Conservation (phyloP, 2,797 vertebrate species). For the Lagocephalus sceleratus region DNA sequence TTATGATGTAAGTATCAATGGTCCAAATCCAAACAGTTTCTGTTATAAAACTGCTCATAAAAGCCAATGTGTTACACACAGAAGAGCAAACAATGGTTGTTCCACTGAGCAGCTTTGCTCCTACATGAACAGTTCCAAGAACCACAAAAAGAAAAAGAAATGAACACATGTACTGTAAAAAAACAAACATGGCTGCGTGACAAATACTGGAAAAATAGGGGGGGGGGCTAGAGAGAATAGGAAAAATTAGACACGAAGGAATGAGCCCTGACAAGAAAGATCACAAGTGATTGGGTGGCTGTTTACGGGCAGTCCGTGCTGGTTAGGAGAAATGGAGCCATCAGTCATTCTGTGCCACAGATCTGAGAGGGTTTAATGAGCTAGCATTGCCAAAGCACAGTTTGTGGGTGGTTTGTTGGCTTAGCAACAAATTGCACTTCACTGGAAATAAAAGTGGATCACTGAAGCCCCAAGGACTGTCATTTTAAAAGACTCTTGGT, state of each 20-base stretch:
- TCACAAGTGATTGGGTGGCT: not conserved
- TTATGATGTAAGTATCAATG: no score
- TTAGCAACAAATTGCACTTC: constrained; percentile 39
- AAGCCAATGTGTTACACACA: not conserved
- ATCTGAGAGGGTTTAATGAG: constrained; percentile 54
- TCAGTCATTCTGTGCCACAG: constrained; percentile 33
- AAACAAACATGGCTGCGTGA: not conserved
- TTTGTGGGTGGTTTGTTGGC: constrained; percentile 57
- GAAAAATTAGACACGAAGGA: not conserved
- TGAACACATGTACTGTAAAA: not conserved
- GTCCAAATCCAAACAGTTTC: not conserved
- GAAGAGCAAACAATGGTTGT: not conserved
- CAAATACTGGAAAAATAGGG: not conserved
- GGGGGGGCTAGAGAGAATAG: not conserved
- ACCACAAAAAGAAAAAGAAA: not conserved
- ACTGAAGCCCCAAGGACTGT: constrained; percentile 41
- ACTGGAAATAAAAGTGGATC: constrained; percentile 52
- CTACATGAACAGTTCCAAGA: constrained; percentile 1
- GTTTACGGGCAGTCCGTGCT: constrained; percentile 7
- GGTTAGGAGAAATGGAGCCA: constrained; percentile 18
- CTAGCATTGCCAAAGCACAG: constrained; percentile 50
- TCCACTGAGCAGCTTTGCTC: constrained; percentile 1
- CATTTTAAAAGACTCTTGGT: constrained; percentile 17
- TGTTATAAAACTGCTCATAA: constrained; percentile 3
- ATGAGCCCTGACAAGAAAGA: not conserved